These are phyloP conservation scores for Hirundichthys speculiger DNA, from an alignment of 2,113 vertebrate species.

Conservation along the genomic window DNA sequence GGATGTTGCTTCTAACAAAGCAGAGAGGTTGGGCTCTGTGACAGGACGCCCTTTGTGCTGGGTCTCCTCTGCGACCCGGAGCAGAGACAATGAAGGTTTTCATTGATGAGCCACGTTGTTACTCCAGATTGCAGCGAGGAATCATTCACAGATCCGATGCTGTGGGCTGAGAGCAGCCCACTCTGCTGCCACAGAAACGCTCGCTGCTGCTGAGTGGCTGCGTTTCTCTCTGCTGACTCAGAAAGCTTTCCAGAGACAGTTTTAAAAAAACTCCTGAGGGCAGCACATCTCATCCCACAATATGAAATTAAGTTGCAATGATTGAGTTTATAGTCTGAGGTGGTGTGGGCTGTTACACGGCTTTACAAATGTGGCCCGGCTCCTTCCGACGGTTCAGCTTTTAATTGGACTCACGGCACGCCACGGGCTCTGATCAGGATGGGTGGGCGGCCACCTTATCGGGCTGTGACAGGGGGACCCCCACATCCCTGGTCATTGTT, in stretches of 20 bases:
- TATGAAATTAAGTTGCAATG: conserved; percentile 55
- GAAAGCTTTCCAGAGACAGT: conserved; percentile 57
- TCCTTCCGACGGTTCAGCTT: conserved; percentile 56
- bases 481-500: conserved; percentile 66
- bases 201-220: conserved; percentile 41
- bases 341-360: conserved; percentile 18
- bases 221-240: conserved; percentile 67
- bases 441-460: conserved; percentile 72
- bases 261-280: conserved; percentile 61
- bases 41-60: conserved; percentile 69
- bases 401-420: conserved; percentile 68
- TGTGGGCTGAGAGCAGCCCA: conserved; percentile 33
- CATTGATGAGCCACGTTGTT: conserved; percentile 61
- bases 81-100: conserved; percentile 70
- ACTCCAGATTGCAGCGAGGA: conserved; percentile 36
- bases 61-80: conserved; percentile 48
- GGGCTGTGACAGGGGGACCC: conserved; percentile 47
- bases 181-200: conserved; percentile 48
- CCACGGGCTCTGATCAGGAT: conserved; percentile 73
- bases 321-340: conserved; percentile 44
- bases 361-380: conserved; percentile 42
- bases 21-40: conserved; percentile 21
- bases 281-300: conserved; percentile 63
- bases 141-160: conserved; percentile 59
- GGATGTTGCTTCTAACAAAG: conserved; percentile 29